These are phyloP conservation scores for Steatornis caripensis DNA, from an alignment of 2,113 vertebrate genomes.

Conservation along the genomic window DNA sequence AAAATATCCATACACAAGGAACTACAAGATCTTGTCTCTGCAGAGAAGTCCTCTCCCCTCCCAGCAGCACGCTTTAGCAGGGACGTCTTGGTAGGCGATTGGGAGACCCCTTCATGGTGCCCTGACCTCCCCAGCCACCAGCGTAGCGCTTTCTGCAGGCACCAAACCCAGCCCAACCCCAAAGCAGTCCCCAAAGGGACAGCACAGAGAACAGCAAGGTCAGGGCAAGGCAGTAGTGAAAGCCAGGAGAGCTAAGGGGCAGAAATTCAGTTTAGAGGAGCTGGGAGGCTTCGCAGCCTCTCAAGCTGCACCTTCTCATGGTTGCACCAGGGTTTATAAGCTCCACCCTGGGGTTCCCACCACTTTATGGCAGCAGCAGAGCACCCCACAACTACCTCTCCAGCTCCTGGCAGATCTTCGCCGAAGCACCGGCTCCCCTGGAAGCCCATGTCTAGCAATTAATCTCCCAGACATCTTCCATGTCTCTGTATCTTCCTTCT, in stretches of 20 bases:
- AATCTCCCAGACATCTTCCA: constrained; percentile 4
- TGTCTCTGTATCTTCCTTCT: constrained; percentile 9
- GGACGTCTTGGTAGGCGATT: rapidly evolving
- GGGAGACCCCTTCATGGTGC: background rate
- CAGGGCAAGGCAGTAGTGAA: rapidly evolving
- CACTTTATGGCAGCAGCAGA: background rate
- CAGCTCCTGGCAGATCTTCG: background rate
- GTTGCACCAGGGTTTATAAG: background rate
- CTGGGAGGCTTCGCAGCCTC: background rate
- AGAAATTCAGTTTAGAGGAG: background rate
- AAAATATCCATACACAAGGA: background rate
- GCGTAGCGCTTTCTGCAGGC: background rate
- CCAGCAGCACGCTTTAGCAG: background rate
- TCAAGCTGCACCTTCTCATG: background rate
- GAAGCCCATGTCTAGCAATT: background rate
- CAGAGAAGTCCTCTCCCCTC: background rate
- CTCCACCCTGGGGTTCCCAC: background rate
- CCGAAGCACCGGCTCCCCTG: rapidly evolving
- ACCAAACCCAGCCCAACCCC: background rate
- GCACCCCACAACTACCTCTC: background rate
- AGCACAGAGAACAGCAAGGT: background rate
- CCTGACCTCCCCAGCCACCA: background rate
- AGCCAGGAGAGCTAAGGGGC: background rate
- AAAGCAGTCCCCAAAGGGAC: background rate
- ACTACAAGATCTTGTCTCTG: background rate